Percentiles rank a stretch among this genome's conserved stretches.
Evolutionary conservation across 2,888 invertebrate genomes (phyloP).

Genomic region (Heteromyza rotundicornis): DNA sequence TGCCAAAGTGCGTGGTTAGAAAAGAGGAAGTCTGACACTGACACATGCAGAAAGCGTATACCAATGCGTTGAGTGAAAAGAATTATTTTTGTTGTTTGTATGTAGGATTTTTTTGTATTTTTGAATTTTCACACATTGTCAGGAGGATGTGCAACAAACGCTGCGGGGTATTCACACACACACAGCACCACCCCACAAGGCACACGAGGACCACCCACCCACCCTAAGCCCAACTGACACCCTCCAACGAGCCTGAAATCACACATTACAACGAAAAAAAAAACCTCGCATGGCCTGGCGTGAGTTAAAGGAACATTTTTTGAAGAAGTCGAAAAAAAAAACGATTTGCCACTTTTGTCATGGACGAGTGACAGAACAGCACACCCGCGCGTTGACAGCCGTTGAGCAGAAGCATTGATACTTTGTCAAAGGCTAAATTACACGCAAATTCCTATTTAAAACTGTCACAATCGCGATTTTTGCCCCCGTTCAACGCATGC

Average conservation of each 20-base stretch:
- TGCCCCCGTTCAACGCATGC: slow-evolving; percentile 24
- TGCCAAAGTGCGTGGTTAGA: neutral
- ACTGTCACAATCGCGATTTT: slow-evolving; percentile 32
- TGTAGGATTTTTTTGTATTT: neutral
- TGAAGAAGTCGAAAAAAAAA: too few species aligned
- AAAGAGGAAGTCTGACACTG: slow-evolving; percentile 43
- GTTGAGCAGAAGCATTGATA: slow-evolving; percentile 45
- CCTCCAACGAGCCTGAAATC: slow-evolving; percentile 1
- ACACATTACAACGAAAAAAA: neutral
- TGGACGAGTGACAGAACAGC: slow-evolving; percentile 33
- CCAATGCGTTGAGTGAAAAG: slow-evolving; percentile 32
- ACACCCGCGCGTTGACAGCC: neutral
- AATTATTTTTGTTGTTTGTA: slow-evolving; percentile 2
- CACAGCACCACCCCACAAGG: too few species aligned
- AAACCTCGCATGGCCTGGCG: neutral
- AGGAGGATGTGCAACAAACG: slow-evolving; percentile 43
- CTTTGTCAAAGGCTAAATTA: slow-evolving; percentile 56
- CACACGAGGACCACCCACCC: neutral
- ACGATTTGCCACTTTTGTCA: slow-evolving; percentile 55
- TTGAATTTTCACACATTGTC: slow-evolving; percentile 57
- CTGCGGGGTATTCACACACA: slow-evolving; percentile 42
- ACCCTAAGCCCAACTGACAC: slow-evolving; percentile 30
- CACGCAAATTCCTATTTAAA: slow-evolving; percentile 42
- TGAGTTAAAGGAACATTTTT: neutral
- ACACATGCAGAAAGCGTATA: slow-evolving; percentile 50